Percentiles rank a stretch among this genome's conserved stretches.
phyloP scores from a whole-genome alignment of 2,888 invertebrate species.

The Hirtodrosophila histrioides region DNA sequence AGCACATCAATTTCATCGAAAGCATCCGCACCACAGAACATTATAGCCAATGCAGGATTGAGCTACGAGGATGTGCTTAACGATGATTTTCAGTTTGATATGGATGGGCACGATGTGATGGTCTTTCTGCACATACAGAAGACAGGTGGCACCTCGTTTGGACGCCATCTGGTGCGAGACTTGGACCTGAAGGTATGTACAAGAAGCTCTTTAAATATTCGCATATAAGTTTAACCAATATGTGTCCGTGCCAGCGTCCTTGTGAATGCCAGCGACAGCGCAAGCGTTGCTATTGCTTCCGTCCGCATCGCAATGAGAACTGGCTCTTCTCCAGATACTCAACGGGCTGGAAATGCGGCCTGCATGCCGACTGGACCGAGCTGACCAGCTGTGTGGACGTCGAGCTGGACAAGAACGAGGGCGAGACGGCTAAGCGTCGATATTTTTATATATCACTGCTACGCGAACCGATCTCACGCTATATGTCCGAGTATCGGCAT shows the following conservation, averaged over 20 bases:
- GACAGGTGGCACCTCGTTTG: slow-evolving; percentile 99
- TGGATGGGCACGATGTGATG: slow-evolving; percentile 97
- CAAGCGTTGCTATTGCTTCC: slow-evolving; percentile 96
- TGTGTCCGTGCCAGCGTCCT: slow-evolving; percentile 87
- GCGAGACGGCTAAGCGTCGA: slow-evolving; percentile 91
- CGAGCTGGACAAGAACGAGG: slow-evolving; percentile 95
- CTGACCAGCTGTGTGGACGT: slow-evolving; percentile 95
- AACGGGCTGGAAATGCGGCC: slow-evolving; percentile 98
- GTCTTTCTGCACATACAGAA: slow-evolving; percentile 99
- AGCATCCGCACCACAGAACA: slow-evolving; percentile 80
- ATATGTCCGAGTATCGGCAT: slow-evolving; percentile 98
- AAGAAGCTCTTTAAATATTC: background rate
- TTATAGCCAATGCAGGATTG: slow-evolving; percentile 86
- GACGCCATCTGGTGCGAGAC: slow-evolving; percentile 97
- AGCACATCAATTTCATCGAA: slow-evolving; percentile 73
- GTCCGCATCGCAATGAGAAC: slow-evolving; percentile 95
- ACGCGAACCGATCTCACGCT: slow-evolving; percentile 95
- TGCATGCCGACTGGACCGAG: slow-evolving; percentile 99
- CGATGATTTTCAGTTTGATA: slow-evolving; percentile 94
- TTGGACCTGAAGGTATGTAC: slow-evolving; percentile 89
- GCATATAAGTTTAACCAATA: background rate
- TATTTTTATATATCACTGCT: slow-evolving; percentile 98
- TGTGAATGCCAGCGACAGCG: slow-evolving; percentile 95
- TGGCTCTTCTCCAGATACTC: slow-evolving; percentile 99
- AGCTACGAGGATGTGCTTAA: slow-evolving; percentile 94